These are phyloP conservation scores for Prinia subflava DNA, from an alignment of 2,113 vertebrate genomes.

Conservation along the genomic window DNA sequence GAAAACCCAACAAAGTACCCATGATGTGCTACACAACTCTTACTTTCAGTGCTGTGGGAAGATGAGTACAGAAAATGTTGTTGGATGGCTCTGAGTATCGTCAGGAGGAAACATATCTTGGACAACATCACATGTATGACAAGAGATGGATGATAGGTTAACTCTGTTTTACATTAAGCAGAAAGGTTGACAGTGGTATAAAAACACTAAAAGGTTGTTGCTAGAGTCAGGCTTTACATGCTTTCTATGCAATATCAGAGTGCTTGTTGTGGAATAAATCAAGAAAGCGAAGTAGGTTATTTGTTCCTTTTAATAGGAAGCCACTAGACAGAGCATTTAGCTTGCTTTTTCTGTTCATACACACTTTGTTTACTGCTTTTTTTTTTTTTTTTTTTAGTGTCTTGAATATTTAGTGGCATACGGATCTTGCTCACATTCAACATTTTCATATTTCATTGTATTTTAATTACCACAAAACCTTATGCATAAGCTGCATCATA, in stretches of 20 bases:
- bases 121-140: background rate
- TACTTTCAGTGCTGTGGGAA: background rate
- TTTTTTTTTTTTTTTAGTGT: background rate
- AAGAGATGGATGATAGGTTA: background rate
- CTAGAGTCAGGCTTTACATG: background rate
- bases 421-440: background rate
- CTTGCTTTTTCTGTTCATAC: background rate
- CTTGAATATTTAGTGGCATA: background rate
- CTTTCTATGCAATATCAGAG: background rate
- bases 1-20: background rate
- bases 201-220: background rate
- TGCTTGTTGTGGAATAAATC: background rate
- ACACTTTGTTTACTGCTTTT: background rate
- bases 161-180: background rate
- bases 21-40: background rate
- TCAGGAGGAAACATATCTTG: background rate
- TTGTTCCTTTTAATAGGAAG: background rate
- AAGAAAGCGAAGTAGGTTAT: background rate
- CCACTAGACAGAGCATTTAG: background rate
- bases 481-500: background rate
- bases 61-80: background rate
- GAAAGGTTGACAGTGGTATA: background rate
- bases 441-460: conserved; percentile 32
- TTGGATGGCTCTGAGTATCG: background rate
- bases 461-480: conserved; percentile 40